Conservation (phyloP, 2,113 vertebrate species). For the Actinemys pallida region DNA sequence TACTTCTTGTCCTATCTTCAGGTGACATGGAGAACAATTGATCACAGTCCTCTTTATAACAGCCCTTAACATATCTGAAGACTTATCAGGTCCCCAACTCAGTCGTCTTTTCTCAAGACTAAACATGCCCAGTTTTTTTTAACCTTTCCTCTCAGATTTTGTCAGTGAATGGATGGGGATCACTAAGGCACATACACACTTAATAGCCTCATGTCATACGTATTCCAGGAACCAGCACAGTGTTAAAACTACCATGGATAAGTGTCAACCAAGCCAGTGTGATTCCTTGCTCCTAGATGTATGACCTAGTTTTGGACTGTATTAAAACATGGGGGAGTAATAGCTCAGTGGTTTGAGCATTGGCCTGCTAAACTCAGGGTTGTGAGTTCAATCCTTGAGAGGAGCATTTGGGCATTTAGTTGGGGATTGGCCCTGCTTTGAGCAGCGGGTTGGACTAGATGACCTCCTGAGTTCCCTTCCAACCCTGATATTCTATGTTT, state of each 20-base stretch:
- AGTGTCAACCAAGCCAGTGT: fast-evolving
- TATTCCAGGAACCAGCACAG: neutral
- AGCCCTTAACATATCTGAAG: neutral
- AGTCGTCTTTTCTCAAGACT: neutral
- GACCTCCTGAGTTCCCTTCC: no score
- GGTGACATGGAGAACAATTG: neutral
- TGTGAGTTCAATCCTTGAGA: no score
- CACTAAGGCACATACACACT: neutral
- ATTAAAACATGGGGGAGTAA: neutral
- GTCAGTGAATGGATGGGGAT: neutral
- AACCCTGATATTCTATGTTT: neutral
- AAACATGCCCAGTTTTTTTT: neutral
- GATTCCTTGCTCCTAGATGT: constrained; percentile 6
- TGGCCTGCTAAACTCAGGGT: no score
- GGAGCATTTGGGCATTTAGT: no score
- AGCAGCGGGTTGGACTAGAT: no score
- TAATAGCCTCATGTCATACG: neutral
- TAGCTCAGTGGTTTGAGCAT: no score
- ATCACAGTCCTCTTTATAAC: neutral
- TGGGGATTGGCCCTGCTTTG: no score
- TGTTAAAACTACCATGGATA: neutral
- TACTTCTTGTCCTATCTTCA: neutral
- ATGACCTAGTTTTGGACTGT: constrained; percentile 12
- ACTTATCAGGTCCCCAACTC: neutral
- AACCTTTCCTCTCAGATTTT: neutral